Evolutionary conservation across 2,113 vertebrate genomes (phyloP).

Genomic region (Chaenogobius annularis): DNA sequence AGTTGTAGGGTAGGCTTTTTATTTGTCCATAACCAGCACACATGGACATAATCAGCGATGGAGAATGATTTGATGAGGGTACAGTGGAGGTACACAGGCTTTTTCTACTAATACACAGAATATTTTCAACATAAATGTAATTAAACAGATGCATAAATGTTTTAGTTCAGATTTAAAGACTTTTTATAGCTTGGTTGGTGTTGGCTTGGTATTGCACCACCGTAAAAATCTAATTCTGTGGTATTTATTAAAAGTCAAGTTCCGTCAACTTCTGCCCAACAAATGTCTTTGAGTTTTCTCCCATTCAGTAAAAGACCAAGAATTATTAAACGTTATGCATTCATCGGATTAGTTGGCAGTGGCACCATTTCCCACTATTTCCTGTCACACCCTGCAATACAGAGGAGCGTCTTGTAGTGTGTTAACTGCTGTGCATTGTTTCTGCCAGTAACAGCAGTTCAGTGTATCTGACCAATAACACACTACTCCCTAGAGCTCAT

Average conservation of each 20-base stretch:
- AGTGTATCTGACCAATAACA: conserved; percentile 19
- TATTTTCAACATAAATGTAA: conserved; percentile 17
- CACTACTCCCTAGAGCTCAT: conserved; percentile 13
- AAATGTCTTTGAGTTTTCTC: neutral
- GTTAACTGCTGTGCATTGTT: neutral
- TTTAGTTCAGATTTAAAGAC: no score
- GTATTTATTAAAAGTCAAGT: conserved; percentile 21
- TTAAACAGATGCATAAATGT: neutral
- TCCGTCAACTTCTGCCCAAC: neutral
- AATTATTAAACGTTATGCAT: conserved; percentile 13
- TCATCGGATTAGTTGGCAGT: conserved; percentile 5
- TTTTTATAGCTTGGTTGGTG: no score
- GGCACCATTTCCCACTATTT: conserved; percentile 16
- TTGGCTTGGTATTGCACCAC: no score
- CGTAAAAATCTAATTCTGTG: neutral
- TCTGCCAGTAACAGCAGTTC: conserved; percentile 29
- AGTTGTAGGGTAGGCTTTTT: neutral
- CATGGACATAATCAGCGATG: conserved; percentile 31
- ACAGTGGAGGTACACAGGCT: neutral
- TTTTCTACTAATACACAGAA: conserved; percentile 16
- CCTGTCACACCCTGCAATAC: conserved; percentile 9
- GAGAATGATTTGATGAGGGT: conserved; percentile 23
- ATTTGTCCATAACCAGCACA: conserved; percentile 25
- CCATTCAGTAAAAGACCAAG: neutral
- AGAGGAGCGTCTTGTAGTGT: conserved; percentile 10